A percentile compares a stretch with the other conserved stretches of the same genome.
phyloP scores from a whole-genome alignment of 2,113 vertebrate species.

The Clupea harengus region DNA sequence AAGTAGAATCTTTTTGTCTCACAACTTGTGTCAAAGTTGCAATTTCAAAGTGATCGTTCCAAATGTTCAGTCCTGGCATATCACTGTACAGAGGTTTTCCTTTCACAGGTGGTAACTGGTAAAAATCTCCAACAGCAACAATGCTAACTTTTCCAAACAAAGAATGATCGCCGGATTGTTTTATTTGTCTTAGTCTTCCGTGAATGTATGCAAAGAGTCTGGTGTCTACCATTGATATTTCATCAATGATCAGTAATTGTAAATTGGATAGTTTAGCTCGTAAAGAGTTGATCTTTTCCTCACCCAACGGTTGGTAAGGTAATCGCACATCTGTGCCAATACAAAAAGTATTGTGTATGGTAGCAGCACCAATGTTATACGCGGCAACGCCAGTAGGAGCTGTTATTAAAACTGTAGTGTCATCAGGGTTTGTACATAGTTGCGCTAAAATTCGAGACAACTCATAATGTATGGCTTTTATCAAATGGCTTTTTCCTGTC shows the following conservation, averaged over 20 bases:
- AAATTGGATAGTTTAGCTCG: background rate
- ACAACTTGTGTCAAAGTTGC: constrained; percentile 24
- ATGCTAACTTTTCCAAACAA: constrained; percentile 31
- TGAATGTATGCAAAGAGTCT: constrained; percentile 18
- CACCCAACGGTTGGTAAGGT: background rate
- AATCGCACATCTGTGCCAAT: background rate
- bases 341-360: constrained; percentile 16
- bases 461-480: constrained; percentile 27
- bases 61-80: constrained; percentile 17
- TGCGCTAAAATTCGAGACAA: background rate
- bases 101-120: constrained; percentile 26
- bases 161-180: background rate
- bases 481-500: background rate
- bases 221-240: background rate
- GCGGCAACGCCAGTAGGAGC: constrained; percentile 30
- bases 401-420: background rate
- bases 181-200: constrained; percentile 21
- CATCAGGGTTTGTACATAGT: background rate
- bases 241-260: constrained; percentile 16
- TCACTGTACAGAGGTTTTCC: constrained; percentile 19
- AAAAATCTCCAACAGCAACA: constrained; percentile 27
- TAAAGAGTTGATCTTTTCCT: background rate
- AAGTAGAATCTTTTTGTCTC: constrained; percentile 24
- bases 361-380: constrained; percentile 25
- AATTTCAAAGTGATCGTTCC: constrained; percentile 27